Evolutionary conservation across 2,113 vertebrate genomes (phyloP).

Genomic region (Tupaia chinensis): DNA sequence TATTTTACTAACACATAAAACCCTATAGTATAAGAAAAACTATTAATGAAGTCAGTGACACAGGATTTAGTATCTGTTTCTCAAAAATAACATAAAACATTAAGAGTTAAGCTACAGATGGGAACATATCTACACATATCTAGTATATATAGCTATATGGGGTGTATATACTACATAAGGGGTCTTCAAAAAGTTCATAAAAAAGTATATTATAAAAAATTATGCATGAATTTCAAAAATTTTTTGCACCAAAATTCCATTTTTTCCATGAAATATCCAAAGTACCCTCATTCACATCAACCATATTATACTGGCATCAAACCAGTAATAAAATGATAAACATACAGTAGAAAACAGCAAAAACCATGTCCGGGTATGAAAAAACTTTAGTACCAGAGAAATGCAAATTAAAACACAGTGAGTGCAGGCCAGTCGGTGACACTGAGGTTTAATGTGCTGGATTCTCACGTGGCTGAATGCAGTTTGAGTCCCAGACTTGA

Average conservation of each 20-base stretch:
- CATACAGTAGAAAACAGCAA: conserved; percentile 27
- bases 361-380: background rate
- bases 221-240: no score
- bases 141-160: no score
- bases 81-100: background rate
- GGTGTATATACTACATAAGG: no score
- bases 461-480: no score
- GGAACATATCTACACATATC: background rate
- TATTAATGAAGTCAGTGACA: background rate
- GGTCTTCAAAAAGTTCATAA: no score
- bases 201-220: no score
- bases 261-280: no score
- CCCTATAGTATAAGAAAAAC: background rate
- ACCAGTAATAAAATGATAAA: background rate
- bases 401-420: background rate
- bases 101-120: background rate
- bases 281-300: no score
- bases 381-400: background rate
- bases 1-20: background rate
- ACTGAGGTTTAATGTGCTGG: no score
- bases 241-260: no score
- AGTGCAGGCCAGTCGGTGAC: background rate
- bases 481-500: no score
- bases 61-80: background rate
- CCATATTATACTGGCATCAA: background rate